Evolutionary conservation across 2,888 invertebrate genomes (phyloP).

Genomic region (Drosophila atroscutellata): DNA sequence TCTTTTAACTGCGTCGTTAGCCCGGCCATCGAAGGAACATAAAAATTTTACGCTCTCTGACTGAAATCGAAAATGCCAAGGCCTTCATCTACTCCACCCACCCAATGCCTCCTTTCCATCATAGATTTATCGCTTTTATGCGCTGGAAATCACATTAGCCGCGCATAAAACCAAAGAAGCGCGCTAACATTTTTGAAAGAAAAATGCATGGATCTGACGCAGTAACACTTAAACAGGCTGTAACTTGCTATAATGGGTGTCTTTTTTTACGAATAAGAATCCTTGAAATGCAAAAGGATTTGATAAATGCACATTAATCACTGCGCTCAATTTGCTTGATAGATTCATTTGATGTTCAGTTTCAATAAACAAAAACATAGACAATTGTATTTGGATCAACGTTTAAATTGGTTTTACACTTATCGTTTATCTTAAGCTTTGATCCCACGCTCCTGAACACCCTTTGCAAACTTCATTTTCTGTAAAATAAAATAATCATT

Average conservation of each 20-base stretch:
- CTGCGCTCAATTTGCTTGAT: neutral
- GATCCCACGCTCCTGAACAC: slow-evolving; percentile 10
- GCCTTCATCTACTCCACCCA: slow-evolving; percentile 1
- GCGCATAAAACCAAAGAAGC: slow-evolving; percentile 75
- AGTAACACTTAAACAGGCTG: slow-evolving; percentile 44
- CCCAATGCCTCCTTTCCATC: slow-evolving; percentile 20
- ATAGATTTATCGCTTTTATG: slow-evolving; percentile 77
- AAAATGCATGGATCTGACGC: slow-evolving; percentile 57
- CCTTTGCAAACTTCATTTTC: slow-evolving; percentile 33
- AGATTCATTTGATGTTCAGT: neutral
- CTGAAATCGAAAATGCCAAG: slow-evolving; percentile 52
- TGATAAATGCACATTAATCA: neutral
- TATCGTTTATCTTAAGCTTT: too few relatives aligned
- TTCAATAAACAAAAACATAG: neutral
- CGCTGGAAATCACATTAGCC: slow-evolving; percentile 79
- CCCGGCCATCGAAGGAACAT: slow-evolving; percentile 49
- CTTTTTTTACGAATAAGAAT: neutral
- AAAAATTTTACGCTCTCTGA: slow-evolving; percentile 55
- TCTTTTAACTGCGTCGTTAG: slow-evolving; percentile 75
- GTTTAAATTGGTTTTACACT: neutral
- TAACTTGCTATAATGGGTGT: slow-evolving; percentile 48
- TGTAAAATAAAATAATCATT: slow-evolving; percentile 44
- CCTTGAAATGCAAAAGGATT: neutral
- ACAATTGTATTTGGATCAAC: neutral
- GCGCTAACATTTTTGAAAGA: slow-evolving; percentile 53